These are phyloP conservation scores for Phyllotreta cruciferae DNA, from an alignment of 2,888 invertebrate genomes.

Conservation along the genomic window DNA sequence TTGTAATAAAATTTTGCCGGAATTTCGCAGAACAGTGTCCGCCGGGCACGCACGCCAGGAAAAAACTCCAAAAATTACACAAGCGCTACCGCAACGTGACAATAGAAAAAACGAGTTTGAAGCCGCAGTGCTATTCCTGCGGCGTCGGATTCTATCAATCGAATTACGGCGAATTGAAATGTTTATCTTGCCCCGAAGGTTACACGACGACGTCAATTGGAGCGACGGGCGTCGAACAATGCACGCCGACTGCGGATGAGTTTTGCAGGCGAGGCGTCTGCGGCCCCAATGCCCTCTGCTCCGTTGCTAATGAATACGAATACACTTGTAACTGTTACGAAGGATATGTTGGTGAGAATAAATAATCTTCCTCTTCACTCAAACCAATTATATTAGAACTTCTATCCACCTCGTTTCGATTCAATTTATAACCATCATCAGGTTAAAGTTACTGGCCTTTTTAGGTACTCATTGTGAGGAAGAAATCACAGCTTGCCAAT, in stretches of 20 bases:
- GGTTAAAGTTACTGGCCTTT: too few species aligned
- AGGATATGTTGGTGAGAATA: conserved; percentile 61
- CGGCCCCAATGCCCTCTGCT: conserved; percentile 61
- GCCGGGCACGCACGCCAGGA: conserved; percentile 63
- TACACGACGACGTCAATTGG: conserved; percentile 60
- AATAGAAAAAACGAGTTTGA: conserved; percentile 60
- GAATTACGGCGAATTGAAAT: conserved; percentile 64
- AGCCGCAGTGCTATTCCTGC: conserved; percentile 66
- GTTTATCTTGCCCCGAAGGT: conserved; percentile 66
- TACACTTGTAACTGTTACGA: conserved; percentile 63
- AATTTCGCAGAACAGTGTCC: conserved; percentile 58
- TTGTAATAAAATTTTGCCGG: neutral
- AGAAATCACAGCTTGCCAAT: conserved; percentile 61
- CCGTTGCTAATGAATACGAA: conserved; percentile 53
- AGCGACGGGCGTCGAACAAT: conserved; percentile 57
- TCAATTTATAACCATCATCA: conserved; percentile 15
- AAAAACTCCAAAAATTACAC: conserved; percentile 50
- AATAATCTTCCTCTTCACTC: conserved; percentile 8
- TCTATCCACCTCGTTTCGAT: too few species aligned
- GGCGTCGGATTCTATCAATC: conserved; percentile 61
- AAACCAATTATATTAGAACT: too few species aligned
- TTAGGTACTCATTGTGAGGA: conserved; percentile 65
- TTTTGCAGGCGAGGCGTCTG: conserved; percentile 62
- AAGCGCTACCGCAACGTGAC: conserved; percentile 48
- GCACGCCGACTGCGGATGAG: conserved; percentile 61